Evolutionary conservation across 2,888 invertebrate genomes (phyloP), one percentile per base, ranked within the genome.

Genomic region (Hirtodrosophila duncani): DNA sequence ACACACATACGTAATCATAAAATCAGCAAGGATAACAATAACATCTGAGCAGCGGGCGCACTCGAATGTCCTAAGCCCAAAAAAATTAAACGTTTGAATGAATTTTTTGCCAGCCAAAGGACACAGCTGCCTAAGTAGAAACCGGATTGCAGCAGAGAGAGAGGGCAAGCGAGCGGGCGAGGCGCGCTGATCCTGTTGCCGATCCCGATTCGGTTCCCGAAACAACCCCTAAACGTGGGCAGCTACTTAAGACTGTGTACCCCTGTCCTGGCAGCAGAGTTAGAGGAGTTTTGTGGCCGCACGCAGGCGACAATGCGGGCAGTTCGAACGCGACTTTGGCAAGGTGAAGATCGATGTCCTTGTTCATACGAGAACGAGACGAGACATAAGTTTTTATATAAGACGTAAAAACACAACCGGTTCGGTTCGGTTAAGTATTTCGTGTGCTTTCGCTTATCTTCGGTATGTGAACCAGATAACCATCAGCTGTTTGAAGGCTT

Each of bases 1-100:
- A 58, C 50, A 50, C 21, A 38, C 27, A 36, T 45, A 43, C 36
- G 63, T 57, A 70, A 67, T 79, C 67, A 67, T 61, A 46, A 60
- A 71, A 78, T 81, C 75, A 39, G 70, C 59, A 64, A 78, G 70
- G 60, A 72, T 61, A 72, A 80, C 78, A 77, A 80, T 69, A 78
- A 72, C 64, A 64, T 55, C n/a, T 51, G 34, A 68, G 67, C 72
- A 59, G 53, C 69, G 56, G 62, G 69, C 58, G 62, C 74, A 56
- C 67, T 23, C 37, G 24, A 37, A 57, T 55, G 53, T 64, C 62
- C 65, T 69, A 72, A 63, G 68, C 67, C 57, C 65, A 49, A 58
- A 71, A 44, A 67, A n/a, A n/a, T n/a, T n/a, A n/a, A n/a, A 39
- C 46, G 68, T 45, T 62, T 71, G 45, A 80, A 75, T 79, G 71